Base-by-base conservation (phyloP, 2,113 vertebrate genomes). In the Sturnira hondurensis region DNA sequence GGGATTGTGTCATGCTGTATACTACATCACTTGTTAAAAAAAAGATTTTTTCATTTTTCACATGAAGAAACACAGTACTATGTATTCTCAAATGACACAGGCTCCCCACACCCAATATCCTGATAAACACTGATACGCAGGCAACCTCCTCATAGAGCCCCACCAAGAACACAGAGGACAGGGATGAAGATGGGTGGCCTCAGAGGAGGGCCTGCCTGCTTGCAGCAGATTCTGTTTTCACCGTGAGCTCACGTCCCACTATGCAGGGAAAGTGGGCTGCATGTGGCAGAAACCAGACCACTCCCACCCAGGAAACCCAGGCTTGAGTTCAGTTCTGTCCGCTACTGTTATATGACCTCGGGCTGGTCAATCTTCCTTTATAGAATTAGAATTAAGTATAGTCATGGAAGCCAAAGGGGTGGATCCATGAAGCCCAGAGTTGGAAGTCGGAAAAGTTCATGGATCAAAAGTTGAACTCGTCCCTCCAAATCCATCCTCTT, bases 401-500 rank as follows among this genome's bases (percentile, higher is more conserved):
- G 33, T 52, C n/a, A 33, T 16, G 28, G 67, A 67, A 67, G 22
- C 22, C 17, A 63, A 71, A 76, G 54, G 38, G 36, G 33, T n/a
- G 41, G 28, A 63, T 50, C 20, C n/a, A n/a, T 24, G 54, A 76
- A 88, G 43, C 12, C 36, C 43, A 31, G 78, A 89, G n/a, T 63
- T 43, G 13, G 50, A 77, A 36, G 15, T 26, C 16, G 36, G 43
- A 89, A 89, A 65, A 47, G 33, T 76, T 45, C 36, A 61, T 50
- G 56, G 41, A 47, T 65, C 73, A 31, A 65, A 65, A 68, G 43
- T 19, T 43, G 47, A 90, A 78, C 45, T 90, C 12, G 7, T 43
- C 36, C 43, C 13, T 92, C 20, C 43, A 52, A 92, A 92, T 38
- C 54, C 43, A 63, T 74, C 43, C 90, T 65, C 68, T 43, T 84